A percentile compares a stretch with the other conserved stretches of the same genome.
Evolutionary conservation across 2,888 invertebrate species (phyloP).

Genomic region (Eupithecia abbreviata): DNA sequence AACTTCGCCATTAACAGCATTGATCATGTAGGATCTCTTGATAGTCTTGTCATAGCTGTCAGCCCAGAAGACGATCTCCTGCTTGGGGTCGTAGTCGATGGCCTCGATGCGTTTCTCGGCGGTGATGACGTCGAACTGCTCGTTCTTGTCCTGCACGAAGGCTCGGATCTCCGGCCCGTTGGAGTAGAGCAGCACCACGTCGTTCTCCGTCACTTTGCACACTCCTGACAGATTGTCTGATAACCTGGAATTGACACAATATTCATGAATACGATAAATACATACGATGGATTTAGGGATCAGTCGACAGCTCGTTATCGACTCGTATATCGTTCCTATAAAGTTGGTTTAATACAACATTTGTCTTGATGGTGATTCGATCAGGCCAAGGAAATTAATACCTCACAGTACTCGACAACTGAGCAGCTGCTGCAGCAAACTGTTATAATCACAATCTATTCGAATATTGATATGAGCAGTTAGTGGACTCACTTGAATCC

Average conservation of each 20-base stretch:
- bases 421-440: no score
- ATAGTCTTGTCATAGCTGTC: conserved; percentile 96
- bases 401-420: no score
- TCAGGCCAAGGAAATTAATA: no score
- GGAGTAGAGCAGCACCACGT: conserved; percentile 88
- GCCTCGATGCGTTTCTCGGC: conserved; percentile 96
- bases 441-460: neutral
- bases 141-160: conserved; percentile 86
- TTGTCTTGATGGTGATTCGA: no score
- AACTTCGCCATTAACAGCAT: conserved; percentile 89
- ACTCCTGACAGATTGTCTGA: conserved; percentile 92
- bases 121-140: conserved; percentile 90
- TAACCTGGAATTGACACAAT: conserved; percentile 71
- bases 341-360: no score
- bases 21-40: conserved; percentile 95
- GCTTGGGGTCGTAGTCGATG: conserved; percentile 93
- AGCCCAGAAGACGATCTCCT: conserved; percentile 97
- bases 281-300: no score
- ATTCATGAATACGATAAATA: no score
- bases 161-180: conserved; percentile 95
- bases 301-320: no score
- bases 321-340: no score
- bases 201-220: conserved; percentile 88
- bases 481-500: conserved; percentile 85
- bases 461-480: no score